Evolutionary conservation across 2,888 invertebrate species (phyloP).

Genomic region (Geophilus truncorum): DNA sequence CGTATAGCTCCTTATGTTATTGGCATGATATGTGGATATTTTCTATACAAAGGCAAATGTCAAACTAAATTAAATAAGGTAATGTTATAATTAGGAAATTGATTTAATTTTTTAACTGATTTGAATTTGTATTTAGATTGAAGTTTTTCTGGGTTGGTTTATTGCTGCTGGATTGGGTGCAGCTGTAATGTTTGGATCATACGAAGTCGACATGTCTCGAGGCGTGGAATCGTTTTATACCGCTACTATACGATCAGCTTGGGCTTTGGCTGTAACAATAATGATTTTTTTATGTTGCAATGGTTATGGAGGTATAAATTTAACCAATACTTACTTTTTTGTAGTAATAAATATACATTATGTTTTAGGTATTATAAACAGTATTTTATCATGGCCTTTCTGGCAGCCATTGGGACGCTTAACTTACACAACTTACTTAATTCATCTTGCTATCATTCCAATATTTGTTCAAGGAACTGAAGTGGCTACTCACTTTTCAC

Average conservation of each 20-base stretch:
- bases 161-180: not conserved
- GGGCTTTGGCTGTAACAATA: conserved; percentile 54
- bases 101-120: not conserved
- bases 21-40: conserved; percentile 70
- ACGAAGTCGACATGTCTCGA: not conserved
- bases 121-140: not conserved
- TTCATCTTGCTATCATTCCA: not conserved
- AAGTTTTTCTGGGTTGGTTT: not conserved
- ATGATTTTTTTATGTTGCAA: conserved; percentile 53
- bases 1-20: conserved; percentile 73
- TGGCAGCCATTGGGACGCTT: conserved; percentile 28
- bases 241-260: conserved; percentile 50
- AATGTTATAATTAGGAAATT: not conserved
- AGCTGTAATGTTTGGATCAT: not conserved
- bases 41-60: conserved; percentile 63
- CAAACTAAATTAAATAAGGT: conserved; percentile 57
- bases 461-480: not conserved
- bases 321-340: not conserved
- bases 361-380: not conserved
- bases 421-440: conserved; percentile 6
- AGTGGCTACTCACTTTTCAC: not conserved
- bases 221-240: conserved; percentile 43
- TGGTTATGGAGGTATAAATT: conserved; percentile 50
- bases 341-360: not conserved
- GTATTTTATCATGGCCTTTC: not conserved